Percentiles rank a stretch among this genome's conserved stretches.
Conservation (phyloP, 2,888 invertebrate genomes). For the Leuctra nigra region DNA sequence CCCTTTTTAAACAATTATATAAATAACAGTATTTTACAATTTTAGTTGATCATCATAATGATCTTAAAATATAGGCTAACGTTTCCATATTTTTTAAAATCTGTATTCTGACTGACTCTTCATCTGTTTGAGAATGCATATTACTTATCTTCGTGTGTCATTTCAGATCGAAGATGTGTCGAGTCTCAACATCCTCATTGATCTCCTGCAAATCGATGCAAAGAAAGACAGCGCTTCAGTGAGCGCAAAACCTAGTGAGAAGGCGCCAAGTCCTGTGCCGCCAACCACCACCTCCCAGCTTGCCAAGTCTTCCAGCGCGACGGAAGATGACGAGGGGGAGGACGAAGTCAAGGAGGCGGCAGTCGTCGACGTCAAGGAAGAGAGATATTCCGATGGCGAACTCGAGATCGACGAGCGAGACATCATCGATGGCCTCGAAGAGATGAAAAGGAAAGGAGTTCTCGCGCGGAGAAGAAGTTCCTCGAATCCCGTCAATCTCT, state of each 20-base stretch:
- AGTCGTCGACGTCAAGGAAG: conserved; percentile 9
- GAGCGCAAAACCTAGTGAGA: conserved; percentile 40
- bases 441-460: neutral
- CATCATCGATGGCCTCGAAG: neutral
- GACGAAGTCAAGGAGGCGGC: neutral
- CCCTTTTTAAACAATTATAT: too few relatives aligned
- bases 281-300: conserved; percentile 4
- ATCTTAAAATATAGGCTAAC: too few relatives aligned
- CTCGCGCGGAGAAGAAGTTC: conserved; percentile 55
- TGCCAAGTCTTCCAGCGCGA: neutral
- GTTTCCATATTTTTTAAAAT: too few relatives aligned
- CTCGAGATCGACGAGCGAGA: conserved; percentile 9
- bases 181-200: conserved; percentile 75
- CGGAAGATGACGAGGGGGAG: neutral
- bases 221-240: conserved; percentile 47
- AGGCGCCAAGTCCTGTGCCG: neutral
- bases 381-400: conserved; percentile 5
- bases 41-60: too few relatives aligned
- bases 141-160: neutral
- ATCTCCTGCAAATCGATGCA: conserved; percentile 77
- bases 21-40: too few relatives aligned
- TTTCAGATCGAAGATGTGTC: conserved; percentile 72
- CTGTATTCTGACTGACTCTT: too few relatives aligned
- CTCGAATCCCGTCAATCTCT: conserved; percentile 77
- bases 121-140: too few relatives aligned